These are phyloP conservation scores for Halocynthia roretzi DNA, from an alignment of 23 tunicate genomes.

Conservation along the genomic window DNA sequence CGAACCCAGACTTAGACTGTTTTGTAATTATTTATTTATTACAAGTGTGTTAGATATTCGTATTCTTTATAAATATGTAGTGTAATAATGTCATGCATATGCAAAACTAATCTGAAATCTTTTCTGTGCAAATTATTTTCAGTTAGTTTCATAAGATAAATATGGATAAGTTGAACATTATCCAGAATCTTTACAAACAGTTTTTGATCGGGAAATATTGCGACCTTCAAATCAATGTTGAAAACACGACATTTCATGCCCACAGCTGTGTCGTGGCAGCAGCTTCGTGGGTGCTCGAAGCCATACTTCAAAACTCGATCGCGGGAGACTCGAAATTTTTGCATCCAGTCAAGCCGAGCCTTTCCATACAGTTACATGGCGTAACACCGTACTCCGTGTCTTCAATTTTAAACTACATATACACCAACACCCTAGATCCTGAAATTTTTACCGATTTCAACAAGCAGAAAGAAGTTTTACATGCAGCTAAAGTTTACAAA, in stretches of 20 bases:
- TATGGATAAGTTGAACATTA: constrained; percentile 28
- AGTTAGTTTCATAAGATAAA: background rate
- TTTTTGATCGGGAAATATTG: constrained; percentile 17
- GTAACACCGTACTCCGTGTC: constrained; percentile 13
- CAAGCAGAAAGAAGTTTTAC: constrained; percentile 1
- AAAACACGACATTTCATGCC: constrained; percentile 4
- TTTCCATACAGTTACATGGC: constrained; percentile 22
- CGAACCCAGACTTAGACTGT: no score
- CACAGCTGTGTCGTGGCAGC: constrained; percentile 30
- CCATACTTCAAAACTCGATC: constrained; percentile 8
- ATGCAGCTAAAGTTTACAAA: constrained; percentile 20
- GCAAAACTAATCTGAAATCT: no score
- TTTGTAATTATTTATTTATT: no score
- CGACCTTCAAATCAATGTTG: constrained; percentile 17
- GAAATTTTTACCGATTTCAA: constrained; percentile 6
- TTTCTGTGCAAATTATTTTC: no score
- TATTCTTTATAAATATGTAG: no score
- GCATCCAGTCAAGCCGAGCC: background rate
- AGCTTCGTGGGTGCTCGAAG: constrained; percentile 28
- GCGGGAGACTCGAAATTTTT: constrained; percentile 14
- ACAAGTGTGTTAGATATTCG: no score
- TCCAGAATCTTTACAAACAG: constrained; percentile 11
- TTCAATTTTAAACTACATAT: constrained; percentile 12
- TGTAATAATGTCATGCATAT: no score
- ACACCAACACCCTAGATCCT: constrained; percentile 4